Base-by-base conservation (phyloP, 1,140 invertebrate genomes). In the Vanessa tameamea region DNA sequence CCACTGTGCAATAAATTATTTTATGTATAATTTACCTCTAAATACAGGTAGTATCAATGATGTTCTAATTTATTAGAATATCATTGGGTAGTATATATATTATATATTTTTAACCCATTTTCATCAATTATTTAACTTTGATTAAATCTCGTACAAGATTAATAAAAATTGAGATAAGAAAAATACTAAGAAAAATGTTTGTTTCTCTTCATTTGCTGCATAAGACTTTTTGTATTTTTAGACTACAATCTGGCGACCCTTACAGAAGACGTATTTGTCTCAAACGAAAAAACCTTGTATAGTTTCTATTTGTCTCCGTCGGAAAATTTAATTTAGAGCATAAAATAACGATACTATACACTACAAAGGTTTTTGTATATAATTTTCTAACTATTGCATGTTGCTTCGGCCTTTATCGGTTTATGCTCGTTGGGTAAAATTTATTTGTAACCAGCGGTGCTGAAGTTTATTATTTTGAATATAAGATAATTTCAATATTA, bases 281-380 rank as follows among this genome's bases (percentile, higher is more conserved):
- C 55, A 59, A 59, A 59, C 55, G 55, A 59, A 26, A 11, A 59
- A 64, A 64, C 16, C 43, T 64, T 47, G 63, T 64, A 47, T 64
- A 47, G 43, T 51, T 37, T 64, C n/a, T 43, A 64, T 64, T 66
- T 26, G 47, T 47, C 64, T n/a, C 23, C 14, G 50, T 13, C 23
- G 26, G 31, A 15, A 51, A 66, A 23, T 51, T 66, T 53, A 66
- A 66, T 66, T 66, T 53, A 53, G 48, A 31, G 31, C 11, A 26
- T 59, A 26, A 59, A 26, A 26, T 26, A 59, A 59, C 20, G 23
- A 59, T 26, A 59, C 51, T 57, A 11, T 57, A 31, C 26, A 31
- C 26, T 31, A 31, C 26, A 57, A 23, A 57, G 53, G 23, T 57
- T 57, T 20, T 57, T 4, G 11, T n/a, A 43, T 9, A 43, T 43